These are phyloP conservation scores for Endotricha flammealis DNA, from an alignment of 2,888 invertebrate species.

Conservation along the genomic window DNA sequence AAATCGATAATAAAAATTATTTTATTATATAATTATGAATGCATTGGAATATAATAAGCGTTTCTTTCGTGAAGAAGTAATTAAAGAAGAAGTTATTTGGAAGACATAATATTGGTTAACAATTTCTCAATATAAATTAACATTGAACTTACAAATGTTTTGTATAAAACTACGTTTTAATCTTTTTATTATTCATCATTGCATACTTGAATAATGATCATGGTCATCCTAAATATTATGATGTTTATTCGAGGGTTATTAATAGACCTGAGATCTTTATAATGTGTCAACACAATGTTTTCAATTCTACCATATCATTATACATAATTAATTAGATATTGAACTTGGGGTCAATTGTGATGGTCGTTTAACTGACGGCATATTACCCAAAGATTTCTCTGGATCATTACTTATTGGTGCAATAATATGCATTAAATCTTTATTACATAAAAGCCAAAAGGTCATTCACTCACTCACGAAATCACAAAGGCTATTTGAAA, in stretches of 20 bases:
- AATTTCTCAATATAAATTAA: constrained; percentile 18
- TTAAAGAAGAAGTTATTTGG: no score
- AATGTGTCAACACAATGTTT: constrained; percentile 31
- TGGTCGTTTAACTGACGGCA: constrained; percentile 2
- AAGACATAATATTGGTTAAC: no score
- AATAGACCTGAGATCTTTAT: constrained; percentile 26
- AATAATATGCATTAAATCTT: no score
- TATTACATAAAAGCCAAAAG: no score
- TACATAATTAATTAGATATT: constrained; percentile 7
- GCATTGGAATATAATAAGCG: no score
- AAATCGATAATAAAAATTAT: no score
- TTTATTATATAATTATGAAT: no score
- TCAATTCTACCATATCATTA: constrained; percentile 20
- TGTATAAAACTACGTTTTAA: constrained; percentile 31
- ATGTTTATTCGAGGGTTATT: constrained; percentile 37
- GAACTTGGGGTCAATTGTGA: constrained; percentile 7
- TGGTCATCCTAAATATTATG: constrained; percentile 35
- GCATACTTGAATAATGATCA: constrained; percentile 55
- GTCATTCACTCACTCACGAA: no score
- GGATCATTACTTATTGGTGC: no score
- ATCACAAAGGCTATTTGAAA: no score
- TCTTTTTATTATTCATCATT: constrained; percentile 43
- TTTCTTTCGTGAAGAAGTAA: no score
- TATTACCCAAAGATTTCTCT: no score
- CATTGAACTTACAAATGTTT: constrained; percentile 31